Evolutionary conservation across 2,888 invertebrate species (phyloP).

Genomic region (Platycheirus rosarum): DNA sequence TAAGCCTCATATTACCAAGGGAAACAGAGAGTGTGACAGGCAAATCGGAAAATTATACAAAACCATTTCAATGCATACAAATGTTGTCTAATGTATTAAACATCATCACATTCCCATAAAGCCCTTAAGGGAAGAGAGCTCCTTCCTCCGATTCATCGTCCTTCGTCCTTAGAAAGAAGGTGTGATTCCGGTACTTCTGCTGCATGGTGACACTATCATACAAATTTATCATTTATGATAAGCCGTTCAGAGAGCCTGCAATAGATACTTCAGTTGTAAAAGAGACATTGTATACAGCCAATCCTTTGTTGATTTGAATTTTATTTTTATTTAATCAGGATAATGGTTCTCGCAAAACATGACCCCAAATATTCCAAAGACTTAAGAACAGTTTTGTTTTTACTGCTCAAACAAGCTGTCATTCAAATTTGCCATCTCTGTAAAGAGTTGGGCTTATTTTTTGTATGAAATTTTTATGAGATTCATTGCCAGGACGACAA

Average conservation of each 20-base stretch:
- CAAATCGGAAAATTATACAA: constrained; percentile 70
- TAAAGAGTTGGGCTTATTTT: constrained; percentile 38
- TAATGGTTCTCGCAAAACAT: constrained; percentile 53
- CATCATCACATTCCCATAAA: constrained; percentile 7
- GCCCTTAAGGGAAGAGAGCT: not conserved
- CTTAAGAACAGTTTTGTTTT: constrained; percentile 41
- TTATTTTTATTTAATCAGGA: constrained; percentile 61
- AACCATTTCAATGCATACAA: constrained; percentile 63
- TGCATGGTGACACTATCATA: constrained; percentile 47
- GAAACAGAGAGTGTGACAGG: not conserved
- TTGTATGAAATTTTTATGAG: constrained; percentile 59
- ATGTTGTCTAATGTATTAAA: constrained; percentile 58
- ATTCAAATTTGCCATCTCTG: not conserved
- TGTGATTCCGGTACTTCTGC: constrained; percentile 48
- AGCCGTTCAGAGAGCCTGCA: constrained; percentile 1
- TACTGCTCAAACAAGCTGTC: constrained; percentile 46
- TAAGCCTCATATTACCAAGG: constrained; percentile 8
- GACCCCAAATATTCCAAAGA: constrained; percentile 49
- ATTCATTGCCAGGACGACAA: not conserved
- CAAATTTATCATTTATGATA: constrained; percentile 62
- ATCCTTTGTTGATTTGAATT: constrained; percentile 27
- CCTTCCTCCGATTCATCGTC: not conserved
- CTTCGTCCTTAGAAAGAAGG: not conserved
- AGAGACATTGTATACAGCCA: constrained; percentile 4
- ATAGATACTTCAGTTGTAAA: not conserved